Percentiles rank a stretch among this genome's conserved stretches.
Conservation (phyloP, 1,140 invertebrate species). For the Trigoniulus corallinus region DNA sequence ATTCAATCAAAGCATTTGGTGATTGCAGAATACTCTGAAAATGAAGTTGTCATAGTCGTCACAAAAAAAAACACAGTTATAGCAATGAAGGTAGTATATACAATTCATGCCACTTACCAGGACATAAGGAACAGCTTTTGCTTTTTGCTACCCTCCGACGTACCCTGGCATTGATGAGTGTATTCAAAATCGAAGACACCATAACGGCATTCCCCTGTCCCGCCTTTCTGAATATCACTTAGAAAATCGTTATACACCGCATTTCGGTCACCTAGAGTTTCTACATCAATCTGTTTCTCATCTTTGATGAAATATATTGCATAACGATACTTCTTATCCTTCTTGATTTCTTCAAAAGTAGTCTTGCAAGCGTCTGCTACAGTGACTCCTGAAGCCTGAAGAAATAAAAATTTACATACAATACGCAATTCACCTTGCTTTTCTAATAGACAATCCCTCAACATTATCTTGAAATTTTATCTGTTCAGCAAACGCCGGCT, state of each 20-base stretch:
- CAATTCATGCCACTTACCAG: too few species aligned
- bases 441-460: too few species aligned
- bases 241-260: constrained; percentile 78
- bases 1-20: too few species aligned
- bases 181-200: constrained; percentile 91
- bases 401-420: too few species aligned
- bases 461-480: too few species aligned
- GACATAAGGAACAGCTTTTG: constrained; percentile 91
- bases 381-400: constrained; percentile 85
- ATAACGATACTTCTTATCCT: constrained; percentile 91
- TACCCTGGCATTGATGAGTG: constrained; percentile 85
- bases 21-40: too few species aligned
- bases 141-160: constrained; percentile 71
- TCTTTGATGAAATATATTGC: constrained; percentile 90
- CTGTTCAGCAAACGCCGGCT: too few species aligned
- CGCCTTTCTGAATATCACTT: constrained; percentile 72
- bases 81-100: too few species aligned
- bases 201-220: constrained; percentile 67
- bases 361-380: constrained; percentile 87
- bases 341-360: constrained; percentile 90
- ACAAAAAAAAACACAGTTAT: too few species aligned
- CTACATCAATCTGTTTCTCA: constrained; percentile 84
- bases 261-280: constrained; percentile 61
- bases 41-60: too few species aligned
- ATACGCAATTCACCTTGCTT: too few species aligned